Base-by-base conservation (phyloP, 2,888 invertebrate genomes). In the Alsophila aescularia region DNA sequence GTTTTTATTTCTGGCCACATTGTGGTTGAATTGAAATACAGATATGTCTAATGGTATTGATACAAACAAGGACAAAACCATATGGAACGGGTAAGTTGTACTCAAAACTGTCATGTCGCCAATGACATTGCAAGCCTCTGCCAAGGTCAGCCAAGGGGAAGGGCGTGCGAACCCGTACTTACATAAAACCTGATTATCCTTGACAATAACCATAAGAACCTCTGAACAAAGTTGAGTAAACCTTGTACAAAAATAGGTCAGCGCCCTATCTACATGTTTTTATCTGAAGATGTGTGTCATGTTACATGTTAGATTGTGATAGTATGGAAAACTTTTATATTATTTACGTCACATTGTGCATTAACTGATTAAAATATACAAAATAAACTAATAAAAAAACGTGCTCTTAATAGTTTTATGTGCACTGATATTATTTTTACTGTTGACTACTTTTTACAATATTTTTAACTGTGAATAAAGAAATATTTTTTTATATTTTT, bases 121-220 rank as follows among this genome's bases (percentile, higher is more conserved):
- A 50, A 48, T 47, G 52, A 39, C 56, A 56, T 56, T 44, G 56
- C 50, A 43, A 40, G 12, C 41, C 45, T 36, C 31, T 39, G 51
- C 45, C 57, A 74, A 75, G 74, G 73, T 55, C 72, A 68, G 60
- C 54, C 64, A 70, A 70, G 69, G 70, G 64, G 65, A 73, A 73
- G 72, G 70, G 51, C 60, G 44, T 47, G 49, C 42, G 61, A 50
- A 52, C 64, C 54, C 59, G 58, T 60, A 61, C 49, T 54, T 45
- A 66, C 69, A 69, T 70, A 73, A 73, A 73, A 66, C 44, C 65
- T 72, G 69, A 73, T 73, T 69, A 66, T 70, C 57, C 52, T 48
- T 58, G 55, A 55, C 55, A 55, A 55, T 55, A 55, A 58, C 52
- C 57, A 49, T 58, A 58, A 58, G 52, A 55, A 50, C 50, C 55